Evolutionary conservation across 2,797 vertebrate genomes (phyloP), one percentile per base, ranked within the genome.

Genomic region (Labeo calbasu): DNA sequence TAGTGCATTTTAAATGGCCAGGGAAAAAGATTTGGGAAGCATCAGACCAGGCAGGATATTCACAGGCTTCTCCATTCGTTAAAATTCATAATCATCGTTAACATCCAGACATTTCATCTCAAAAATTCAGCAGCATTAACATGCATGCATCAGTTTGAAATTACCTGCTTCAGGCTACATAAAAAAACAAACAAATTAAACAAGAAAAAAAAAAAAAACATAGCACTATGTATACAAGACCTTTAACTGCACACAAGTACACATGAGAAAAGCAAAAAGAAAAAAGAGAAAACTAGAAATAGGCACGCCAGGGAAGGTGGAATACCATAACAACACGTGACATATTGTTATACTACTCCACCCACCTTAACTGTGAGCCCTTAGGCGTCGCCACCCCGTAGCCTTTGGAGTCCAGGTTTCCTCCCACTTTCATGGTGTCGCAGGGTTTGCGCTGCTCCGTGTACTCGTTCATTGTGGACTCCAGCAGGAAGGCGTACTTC

Each of bases 361-460:
- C 98, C 98, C 96, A 99, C 98, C 98, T 99, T 99, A 99, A 99
- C 98, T 97, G 97, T 96, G 98, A 99, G 95, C 97, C 97, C 96
- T 99, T 99, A 89, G 98, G 98, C 88, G 98, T 99, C 65, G 98
- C 98, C 94, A 99, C 97, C 90, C 98, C 98, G 84, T 99, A 99
- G 95, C 98, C 98, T 95, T 99, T 99, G 83, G 98, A 99, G 96
- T 99, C 98, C 96, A 99, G 96, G 95, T 99, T 99, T 90, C 98
- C 98, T 92, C 98, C 98, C 90, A 99, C 98, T 97, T 99, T 99
- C 98, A 99, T 99, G 88, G 98, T 99, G 94, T 99, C 98, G 86
- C 98, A 99, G 0, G 98, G 98, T 93, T 99, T 99, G 90, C 98
- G 96, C 89, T 99, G 98, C 94, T 99, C 98, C 89, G 98, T 99